These are phyloP conservation scores for Falcunculus frontatus DNA, from an alignment of 2,113 vertebrate genomes.

Conservation along the genomic window DNA sequence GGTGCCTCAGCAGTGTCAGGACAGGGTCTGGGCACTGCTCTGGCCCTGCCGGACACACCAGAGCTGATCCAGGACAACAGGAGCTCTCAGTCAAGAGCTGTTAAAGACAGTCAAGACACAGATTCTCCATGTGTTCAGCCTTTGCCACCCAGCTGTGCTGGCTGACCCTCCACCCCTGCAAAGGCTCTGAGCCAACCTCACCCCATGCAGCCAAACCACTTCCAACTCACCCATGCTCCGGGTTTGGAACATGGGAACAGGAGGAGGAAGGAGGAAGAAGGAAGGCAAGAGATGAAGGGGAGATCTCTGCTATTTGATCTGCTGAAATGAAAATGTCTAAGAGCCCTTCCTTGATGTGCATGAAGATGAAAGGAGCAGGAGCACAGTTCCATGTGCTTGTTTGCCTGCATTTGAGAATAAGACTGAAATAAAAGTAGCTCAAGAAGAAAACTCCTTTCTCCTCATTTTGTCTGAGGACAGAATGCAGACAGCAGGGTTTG, in stretches of 20 bases:
- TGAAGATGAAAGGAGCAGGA: background rate
- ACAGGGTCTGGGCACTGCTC: background rate
- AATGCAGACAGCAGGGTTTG: background rate
- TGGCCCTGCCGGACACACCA: fast-evolving
- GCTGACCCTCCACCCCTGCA: background rate
- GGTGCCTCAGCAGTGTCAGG: background rate
- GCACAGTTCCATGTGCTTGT: background rate
- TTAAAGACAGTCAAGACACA: fast-evolving
- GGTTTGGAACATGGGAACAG: background rate
- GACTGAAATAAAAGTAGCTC: background rate
- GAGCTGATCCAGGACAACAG: background rate
- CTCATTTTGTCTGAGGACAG: background rate
- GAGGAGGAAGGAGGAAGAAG: background rate
- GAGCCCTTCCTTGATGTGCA: background rate
- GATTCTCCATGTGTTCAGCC: fast-evolving
- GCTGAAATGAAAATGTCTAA: background rate
- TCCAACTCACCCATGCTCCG: background rate
- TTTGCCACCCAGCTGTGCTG: background rate
- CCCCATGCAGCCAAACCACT: fast-evolving
- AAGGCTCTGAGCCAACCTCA: fast-evolving
- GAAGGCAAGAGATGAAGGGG: background rate
- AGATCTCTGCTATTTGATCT: background rate
- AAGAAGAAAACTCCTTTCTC: background rate
- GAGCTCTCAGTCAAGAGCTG: fast-evolving
- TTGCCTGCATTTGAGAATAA: background rate